These are phyloP conservation scores for Cryptosula pallasiana DNA, from an alignment of 2,888 invertebrate genomes.

Conservation along the genomic window DNA sequence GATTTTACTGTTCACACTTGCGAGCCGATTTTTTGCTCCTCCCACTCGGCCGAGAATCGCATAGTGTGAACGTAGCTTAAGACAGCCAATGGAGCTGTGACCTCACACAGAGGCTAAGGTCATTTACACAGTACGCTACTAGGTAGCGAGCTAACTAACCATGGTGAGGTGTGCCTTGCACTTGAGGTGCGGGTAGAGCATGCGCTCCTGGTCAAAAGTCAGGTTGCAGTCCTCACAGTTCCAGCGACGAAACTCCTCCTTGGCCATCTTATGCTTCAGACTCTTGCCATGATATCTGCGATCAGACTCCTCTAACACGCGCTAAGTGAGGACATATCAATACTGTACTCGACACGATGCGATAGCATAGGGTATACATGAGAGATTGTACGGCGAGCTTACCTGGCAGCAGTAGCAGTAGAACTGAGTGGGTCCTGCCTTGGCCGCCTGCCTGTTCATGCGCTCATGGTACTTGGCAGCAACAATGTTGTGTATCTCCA, in stretches of 20 bases:
- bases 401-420: constrained; percentile 21
- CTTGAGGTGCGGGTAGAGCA: neutral
- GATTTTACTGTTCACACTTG: no score
- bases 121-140: no score
- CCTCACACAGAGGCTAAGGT: no score
- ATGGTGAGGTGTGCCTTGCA: neutral
- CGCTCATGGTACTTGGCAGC: neutral
- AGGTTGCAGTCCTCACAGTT: constrained; percentile 9
- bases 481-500: constrained; percentile 12
- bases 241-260: neutral
- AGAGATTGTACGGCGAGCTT: no score
- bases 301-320: neutral
- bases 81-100: no score
- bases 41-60: no score
- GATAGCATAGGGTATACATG: no score
- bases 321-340: no score
- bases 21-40: no score
- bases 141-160: neutral
- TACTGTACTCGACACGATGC: neutral
- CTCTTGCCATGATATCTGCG: constrained; percentile 5
- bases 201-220: neutral
- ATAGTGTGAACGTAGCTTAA: no score
- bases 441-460: neutral
- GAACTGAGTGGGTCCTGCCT: constrained; percentile 9
- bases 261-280: neutral